These are phyloP conservation scores for Hystrix brachyura DNA, from an alignment of 2,113 vertebrate genomes.

Conservation along the genomic window DNA sequence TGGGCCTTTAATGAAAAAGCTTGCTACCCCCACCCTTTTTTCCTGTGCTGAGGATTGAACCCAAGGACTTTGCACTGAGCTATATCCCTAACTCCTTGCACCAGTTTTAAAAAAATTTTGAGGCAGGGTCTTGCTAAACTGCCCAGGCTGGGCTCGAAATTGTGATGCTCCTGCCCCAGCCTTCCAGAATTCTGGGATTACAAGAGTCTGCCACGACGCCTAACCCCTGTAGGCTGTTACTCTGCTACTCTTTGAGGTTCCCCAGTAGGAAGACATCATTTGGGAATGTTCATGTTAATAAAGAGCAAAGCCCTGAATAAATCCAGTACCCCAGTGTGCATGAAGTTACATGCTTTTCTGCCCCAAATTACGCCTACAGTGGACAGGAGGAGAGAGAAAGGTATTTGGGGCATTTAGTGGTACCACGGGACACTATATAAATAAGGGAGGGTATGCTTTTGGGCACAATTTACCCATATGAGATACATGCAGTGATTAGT, in stretches of 20 bases:
- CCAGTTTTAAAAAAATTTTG: background rate
- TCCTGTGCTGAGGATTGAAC: background rate
- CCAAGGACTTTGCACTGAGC: background rate
- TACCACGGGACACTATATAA: background rate
- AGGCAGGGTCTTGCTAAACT: background rate
- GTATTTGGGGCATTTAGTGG: background rate
- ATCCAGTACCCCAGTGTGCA: background rate
- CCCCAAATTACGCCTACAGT: background rate
- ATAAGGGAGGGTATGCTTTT: background rate
- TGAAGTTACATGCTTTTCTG: background rate
- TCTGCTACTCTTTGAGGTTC: slow-evolving; percentile 28
- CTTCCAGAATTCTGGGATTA: background rate
- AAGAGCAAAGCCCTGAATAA: background rate
- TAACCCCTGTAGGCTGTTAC: background rate
- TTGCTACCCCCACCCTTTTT: background rate
- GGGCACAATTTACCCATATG: background rate
- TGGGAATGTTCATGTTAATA: background rate
- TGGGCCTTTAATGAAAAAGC: background rate
- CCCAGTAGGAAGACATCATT: background rate
- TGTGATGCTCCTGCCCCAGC: background rate
- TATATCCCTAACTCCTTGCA: background rate
- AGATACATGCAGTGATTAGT: background rate
- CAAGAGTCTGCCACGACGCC: too few relatives aligned
- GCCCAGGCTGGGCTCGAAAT: background rate
- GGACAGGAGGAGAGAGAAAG: background rate